These are phyloP conservation scores for Magallana gigas DNA, from an alignment of 1,140 invertebrate species.

Conservation along the genomic window DNA sequence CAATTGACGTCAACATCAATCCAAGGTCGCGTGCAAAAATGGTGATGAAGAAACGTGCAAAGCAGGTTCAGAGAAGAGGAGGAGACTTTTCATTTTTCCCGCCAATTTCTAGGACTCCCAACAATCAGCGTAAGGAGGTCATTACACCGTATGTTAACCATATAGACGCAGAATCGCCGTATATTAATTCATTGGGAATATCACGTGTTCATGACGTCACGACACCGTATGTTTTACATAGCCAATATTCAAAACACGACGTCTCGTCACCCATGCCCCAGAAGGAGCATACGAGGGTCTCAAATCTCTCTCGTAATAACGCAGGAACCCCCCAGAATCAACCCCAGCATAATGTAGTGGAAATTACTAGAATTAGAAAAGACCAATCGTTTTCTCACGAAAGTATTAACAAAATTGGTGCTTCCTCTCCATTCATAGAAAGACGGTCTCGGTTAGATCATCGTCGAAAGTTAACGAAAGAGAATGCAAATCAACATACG, in stretches of 20 bases:
- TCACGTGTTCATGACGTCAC: conserved; percentile 60
- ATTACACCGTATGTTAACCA: conserved; percentile 60
- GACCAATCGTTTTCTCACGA: conserved; percentile 56
- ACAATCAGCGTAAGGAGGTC: conserved; percentile 58
- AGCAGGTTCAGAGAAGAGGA: conserved; percentile 39
- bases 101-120: conserved; percentile 56
- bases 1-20: conserved; percentile 57
- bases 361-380: conserved; percentile 55
- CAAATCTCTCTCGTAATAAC: conserved; percentile 52
- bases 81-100: conserved; percentile 57
- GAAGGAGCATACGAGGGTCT: conserved; percentile 46
- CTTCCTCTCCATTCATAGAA: conserved; percentile 59
- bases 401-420: conserved; percentile 57
- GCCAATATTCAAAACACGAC: conserved; percentile 55
- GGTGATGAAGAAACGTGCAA: conserved; percentile 62
- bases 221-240: conserved; percentile 63
- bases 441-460: conserved; percentile 53
- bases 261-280: conserved; percentile 40
- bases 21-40: conserved; percentile 61
- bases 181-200: conserved; percentile 48
- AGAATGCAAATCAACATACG: conserved; percentile 40
- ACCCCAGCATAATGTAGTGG: conserved; percentile 46
- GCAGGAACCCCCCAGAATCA: conserved; percentile 14
- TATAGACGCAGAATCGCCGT: conserved; percentile 43
- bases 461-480: conserved; percentile 27